phyloP scores from a whole-genome alignment of 2,888 invertebrate species.

The Aspidiotus destructor region DNA sequence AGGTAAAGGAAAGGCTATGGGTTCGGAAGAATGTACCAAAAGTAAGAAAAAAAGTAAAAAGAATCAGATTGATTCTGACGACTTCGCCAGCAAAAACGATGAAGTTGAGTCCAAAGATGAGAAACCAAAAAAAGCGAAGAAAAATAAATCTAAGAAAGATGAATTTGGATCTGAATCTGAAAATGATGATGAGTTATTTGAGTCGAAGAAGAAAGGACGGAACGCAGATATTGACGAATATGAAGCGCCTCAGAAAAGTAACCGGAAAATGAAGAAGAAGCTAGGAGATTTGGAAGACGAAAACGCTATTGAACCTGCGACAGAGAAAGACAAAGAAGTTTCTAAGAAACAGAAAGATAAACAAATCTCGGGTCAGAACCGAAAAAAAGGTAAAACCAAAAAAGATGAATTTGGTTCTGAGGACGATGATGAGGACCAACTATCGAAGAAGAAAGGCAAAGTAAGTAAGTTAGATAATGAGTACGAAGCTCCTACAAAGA shows the following conservation, averaged over 20 bases:
- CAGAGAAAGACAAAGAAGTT: background rate
- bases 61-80: conserved; percentile 38
- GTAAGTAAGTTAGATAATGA: background rate
- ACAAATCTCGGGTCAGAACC: background rate
- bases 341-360: background rate
- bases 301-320: conserved; percentile 34
- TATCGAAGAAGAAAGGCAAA: background rate
- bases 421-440: background rate
- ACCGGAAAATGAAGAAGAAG: conserved; percentile 17
- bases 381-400: background rate
- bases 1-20: conserved; percentile 35
- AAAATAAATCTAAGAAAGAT: conserved; percentile 9
- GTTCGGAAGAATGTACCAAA: conserved; percentile 31
- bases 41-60: conserved; percentile 35
- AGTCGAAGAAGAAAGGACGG: background rate
- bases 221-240: background rate
- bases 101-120: conserved; percentile 19
- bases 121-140: background rate
- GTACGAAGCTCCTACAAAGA: background rate
- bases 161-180: conserved; percentile 37
- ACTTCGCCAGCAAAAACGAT: conserved; percentile 39
- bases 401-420: background rate
- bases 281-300: conserved; percentile 33
- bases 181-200: conserved; percentile 17
- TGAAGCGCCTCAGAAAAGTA: background rate